Base-by-base conservation (phyloP, 2,113 vertebrate genomes). In the Regulus satrapa region DNA sequence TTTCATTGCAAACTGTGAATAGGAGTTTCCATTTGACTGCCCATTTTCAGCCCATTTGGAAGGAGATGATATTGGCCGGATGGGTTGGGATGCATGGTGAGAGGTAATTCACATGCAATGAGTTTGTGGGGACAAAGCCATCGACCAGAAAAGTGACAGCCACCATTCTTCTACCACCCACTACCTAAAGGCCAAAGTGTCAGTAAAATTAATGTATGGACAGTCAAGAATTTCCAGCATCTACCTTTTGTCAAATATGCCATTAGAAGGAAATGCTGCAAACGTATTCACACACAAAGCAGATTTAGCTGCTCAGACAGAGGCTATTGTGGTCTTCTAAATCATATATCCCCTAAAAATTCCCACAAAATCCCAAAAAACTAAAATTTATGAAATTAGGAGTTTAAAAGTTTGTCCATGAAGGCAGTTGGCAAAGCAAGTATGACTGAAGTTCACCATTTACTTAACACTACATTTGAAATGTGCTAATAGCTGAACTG, bases 1-100 rank as follows among this genome's bases (percentile, higher is more conserved):
- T 92, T 93, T 71, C 74, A 96, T 43, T 0, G 0, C 76, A 83
- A 77, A 96, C 40, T 59, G 56, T 86, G 93, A 96, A 85, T 21
- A 85, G 76, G 45, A 96, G 46, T 85, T 96, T 96, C 94, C 82
- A 78, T 94, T 52, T 88, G 83, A 80, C 71, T 85, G 78, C 78
- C 71, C 58, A 63, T 88, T 90, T 92, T 74, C 71, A 88, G 63
- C 29, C 78, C 56, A 52, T 63, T 93, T 92, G 88, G 36, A 88
- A 81, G 80, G 66, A 79, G 90, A 74, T 14, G 7, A 81, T 84
- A 92, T 51, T 88, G 82, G 82, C 52, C 77, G 46, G 59, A 80
- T 67, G 0, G 0, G 31, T 17, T 56, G 45, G 68, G 68, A 95
- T 61, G 94, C 66, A 55, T 21, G 55, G 79, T 19, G 49, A 86